Conservation (phyloP, 2,113 vertebrate species). For the Corythaeola cristata region DNA sequence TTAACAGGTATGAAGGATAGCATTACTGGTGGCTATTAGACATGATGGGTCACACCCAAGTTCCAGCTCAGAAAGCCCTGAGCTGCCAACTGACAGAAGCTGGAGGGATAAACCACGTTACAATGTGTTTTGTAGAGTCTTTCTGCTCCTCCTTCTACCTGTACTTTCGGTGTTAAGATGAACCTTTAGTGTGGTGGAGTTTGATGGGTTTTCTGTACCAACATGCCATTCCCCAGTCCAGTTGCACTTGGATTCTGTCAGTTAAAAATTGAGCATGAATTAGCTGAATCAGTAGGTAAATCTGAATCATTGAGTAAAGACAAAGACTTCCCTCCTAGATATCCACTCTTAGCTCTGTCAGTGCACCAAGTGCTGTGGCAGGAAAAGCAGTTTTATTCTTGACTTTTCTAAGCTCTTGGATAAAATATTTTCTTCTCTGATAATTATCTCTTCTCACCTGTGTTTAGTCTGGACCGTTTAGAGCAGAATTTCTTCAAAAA, state of each 20-base stretch:
- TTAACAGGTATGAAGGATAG: not conserved
- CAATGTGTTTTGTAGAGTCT: not conserved
- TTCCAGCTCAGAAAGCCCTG: not conserved
- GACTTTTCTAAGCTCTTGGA: not conserved
- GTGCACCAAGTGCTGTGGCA: not conserved
- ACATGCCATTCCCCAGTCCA: not conserved
- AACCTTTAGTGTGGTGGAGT: not conserved
- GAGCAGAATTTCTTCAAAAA: not conserved
- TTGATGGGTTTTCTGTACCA: not conserved
- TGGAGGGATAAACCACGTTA: not conserved
- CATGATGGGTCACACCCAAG: not conserved
- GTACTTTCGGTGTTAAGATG: not conserved
- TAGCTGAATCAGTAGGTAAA: not conserved
- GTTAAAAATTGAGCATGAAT: not conserved
- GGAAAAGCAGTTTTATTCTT: not conserved
- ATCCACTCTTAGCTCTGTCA: fast-evolving
- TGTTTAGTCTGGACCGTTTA: not conserved
- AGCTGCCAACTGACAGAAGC: not conserved
- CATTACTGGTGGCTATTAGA: not conserved
- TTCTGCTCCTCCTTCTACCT: not conserved
- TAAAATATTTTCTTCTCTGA: not conserved
- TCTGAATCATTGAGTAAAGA: not conserved
- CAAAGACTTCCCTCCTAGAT: not conserved
- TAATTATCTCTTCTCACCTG: not conserved
- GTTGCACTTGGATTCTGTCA: not conserved